A percentile compares a stretch with the other conserved stretches of the same genome.
phyloP scores from a whole-genome alignment of 2,113 vertebrate species.

The Tautogolabrus adspersus region DNA sequence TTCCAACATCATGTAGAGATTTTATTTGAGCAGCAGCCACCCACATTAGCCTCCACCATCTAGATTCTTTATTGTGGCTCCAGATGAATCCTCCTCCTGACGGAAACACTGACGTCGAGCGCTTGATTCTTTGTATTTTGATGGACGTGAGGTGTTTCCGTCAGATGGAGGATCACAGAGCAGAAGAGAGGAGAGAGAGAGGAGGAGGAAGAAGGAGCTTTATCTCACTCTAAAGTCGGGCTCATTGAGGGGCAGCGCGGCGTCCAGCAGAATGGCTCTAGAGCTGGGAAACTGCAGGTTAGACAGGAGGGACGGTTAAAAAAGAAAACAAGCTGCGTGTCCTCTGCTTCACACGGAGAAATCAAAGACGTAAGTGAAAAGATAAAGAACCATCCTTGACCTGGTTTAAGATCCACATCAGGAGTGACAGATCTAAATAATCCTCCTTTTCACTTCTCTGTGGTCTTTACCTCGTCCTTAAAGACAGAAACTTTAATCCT shows the following conservation, averaged over 20 bases:
- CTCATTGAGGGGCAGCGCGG: constrained; percentile 68
- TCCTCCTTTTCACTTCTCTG: constrained; percentile 19
- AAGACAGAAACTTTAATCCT: constrained; percentile 7
- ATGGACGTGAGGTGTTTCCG: neutral
- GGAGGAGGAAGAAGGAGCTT: neutral
- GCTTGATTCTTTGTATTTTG: neutral
- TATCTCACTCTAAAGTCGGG: constrained; percentile 80
- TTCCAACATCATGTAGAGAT: too few relatives aligned
- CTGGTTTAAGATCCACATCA: constrained; percentile 11
- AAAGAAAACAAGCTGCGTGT: neutral
- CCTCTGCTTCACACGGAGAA: neutral
- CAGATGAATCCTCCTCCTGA: too few relatives aligned
- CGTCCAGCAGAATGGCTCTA: constrained; percentile 58
- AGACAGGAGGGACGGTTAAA: constrained; percentile 40
- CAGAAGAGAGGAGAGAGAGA: neutral
- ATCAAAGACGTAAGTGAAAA: neutral
- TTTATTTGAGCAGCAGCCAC: too few relatives aligned
- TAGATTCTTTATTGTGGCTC: too few relatives aligned
- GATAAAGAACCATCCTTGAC: neutral
- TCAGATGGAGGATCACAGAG: too few relatives aligned
- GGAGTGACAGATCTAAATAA: constrained; percentile 27
- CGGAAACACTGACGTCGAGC: constrained; percentile 1
- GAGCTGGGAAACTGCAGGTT: constrained; percentile 75
- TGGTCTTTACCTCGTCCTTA: constrained; percentile 9
- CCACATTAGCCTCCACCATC: too few relatives aligned